A percentile compares a stretch with the other conserved stretches of the same genome.
Conservation (phyloP, 2,113 vertebrate species). For the Stigmatopora nigra region DNA sequence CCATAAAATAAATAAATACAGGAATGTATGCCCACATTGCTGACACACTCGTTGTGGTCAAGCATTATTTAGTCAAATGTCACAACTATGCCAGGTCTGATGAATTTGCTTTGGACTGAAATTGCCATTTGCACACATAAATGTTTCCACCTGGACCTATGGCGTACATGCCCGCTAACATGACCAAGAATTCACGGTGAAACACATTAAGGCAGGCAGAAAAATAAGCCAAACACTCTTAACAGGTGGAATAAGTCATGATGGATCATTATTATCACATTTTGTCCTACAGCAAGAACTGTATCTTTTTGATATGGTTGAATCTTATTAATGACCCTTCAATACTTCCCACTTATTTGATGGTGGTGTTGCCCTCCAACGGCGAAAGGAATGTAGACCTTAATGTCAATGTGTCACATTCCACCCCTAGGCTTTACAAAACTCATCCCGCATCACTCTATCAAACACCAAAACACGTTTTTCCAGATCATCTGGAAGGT, state of each 20-base stretch:
- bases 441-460: constrained; percentile 4
- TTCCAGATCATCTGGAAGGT: constrained; percentile 15
- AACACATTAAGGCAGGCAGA: background rate
- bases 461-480: constrained; percentile 26
- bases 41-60: constrained; percentile 12
- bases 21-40: background rate
- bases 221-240: background rate
- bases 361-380: background rate
- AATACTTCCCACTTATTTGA: background rate
- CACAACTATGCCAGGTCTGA: constrained; percentile 41
- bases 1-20: background rate
- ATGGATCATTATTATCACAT: constrained; percentile 4
- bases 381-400: constrained; percentile 2
- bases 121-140: constrained; percentile 37
- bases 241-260: background rate
- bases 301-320: too few species aligned
- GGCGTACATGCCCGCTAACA: constrained; percentile 2
- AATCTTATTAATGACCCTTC: too few species aligned
- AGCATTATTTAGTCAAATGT: constrained; percentile 20
- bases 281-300: background rate
- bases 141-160: constrained; percentile 46
- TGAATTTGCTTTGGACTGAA: constrained; percentile 43
- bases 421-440: background rate
- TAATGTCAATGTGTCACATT: constrained; percentile 8
- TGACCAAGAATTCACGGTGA: constrained; percentile 5